Percentiles rank a stretch among this genome's conserved stretches.
Evolutionary conservation across 2,888 invertebrate genomes (phyloP).

Genomic region (Chymomyza fuscimana): DNA sequence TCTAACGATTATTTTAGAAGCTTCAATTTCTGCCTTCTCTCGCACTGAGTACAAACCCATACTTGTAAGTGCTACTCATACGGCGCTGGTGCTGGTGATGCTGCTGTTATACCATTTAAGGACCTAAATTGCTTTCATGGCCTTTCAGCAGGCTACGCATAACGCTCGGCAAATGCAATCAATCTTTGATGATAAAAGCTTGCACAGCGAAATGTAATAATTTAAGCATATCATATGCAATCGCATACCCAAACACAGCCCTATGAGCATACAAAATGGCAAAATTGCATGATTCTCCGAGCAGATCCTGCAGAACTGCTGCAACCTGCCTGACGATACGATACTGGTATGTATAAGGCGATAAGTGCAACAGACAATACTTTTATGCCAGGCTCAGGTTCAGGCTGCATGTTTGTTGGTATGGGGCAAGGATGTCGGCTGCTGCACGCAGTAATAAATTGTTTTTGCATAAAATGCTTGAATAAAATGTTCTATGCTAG

Average conservation of each 20-base stretch:
- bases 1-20: background rate
- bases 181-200: constrained; percentile 61
- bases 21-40: background rate
- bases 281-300: constrained; percentile 1
- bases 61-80: background rate
- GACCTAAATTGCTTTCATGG: constrained; percentile 27
- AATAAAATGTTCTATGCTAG: constrained; percentile 32
- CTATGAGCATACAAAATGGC: background rate
- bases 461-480: constrained; percentile 60
- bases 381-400: constrained; percentile 33
- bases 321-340: constrained; percentile 18
- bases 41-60: background rate
- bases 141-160: constrained; percentile 13
- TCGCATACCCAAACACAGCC: constrained; percentile 31
- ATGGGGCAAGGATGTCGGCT: background rate
- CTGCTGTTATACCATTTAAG: background rate
- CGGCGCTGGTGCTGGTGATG: background rate
- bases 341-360: constrained; percentile 28
- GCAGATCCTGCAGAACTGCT: constrained; percentile 30
- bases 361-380: constrained; percentile 53
- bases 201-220: constrained; percentile 54
- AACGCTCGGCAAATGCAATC: constrained; percentile 50
- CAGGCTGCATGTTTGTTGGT: background rate
- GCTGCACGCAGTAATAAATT: constrained; percentile 54
- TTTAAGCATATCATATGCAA: constrained; percentile 59